Evolutionary conservation across 2,797 vertebrate genomes (phyloP), one percentile per base, ranked within the genome.

Genomic region (Mastacembelus armatus): DNA sequence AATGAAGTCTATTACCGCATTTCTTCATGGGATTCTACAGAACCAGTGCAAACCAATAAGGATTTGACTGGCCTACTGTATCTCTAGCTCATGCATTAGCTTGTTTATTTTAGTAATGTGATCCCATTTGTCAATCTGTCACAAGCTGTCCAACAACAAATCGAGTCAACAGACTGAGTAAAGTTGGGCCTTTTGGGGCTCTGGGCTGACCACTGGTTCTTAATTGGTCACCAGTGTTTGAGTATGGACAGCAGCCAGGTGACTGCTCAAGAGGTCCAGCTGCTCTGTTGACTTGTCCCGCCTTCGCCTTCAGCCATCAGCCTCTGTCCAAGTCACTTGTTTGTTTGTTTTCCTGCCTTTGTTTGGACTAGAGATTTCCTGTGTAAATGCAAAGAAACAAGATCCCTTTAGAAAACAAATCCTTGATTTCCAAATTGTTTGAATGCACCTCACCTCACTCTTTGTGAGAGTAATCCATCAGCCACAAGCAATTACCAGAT

Each of bases 341-440:
- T 93, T 92, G 85, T 91, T 93, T 91, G 88, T 90, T 84, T 88
- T 89, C 72, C 83, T 84, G 85, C 68, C 83, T 89, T 88, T 91
- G 89, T 93, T 93, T 92, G 82, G 77, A 82, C 71, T 74, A 12
- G 57, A 88, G 84, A 86, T 90, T 90, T 89, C 88, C 86, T 91
- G 65, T 77, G 86, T 84, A 84, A 92, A 87, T 84, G 51, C 50
- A 27, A 62, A 32, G 56, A 79, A 84, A 81, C 56, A 51, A 61
- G 74, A 88, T 74, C 63, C 66, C 59, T 80, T 75, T 24, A 39
- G 36, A 60, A 43, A 64, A 64, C 26, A 26, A 55, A 65, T 47
- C 52, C 38, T 47, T n/a, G n/a, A n/a, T 39, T 43, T 66, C 54
- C 42, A 73, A 72, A 45, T 44, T 62, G 69, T 73, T 56, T 78